Base-by-base conservation (phyloP, 1,140 invertebrate species). In the Zaprionus inermis region DNA sequence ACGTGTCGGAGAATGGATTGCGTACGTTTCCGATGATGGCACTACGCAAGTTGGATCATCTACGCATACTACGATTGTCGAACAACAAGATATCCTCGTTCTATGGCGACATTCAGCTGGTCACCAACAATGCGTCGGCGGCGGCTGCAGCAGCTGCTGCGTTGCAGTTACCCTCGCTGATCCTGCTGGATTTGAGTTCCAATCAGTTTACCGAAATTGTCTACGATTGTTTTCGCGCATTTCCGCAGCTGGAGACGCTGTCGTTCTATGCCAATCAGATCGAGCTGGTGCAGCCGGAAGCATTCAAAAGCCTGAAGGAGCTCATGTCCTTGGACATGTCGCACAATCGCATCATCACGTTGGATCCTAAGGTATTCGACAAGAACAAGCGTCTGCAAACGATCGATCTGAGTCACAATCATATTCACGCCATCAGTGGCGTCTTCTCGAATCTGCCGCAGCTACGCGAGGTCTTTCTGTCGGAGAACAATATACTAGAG, bases 401-500 rank as follows among this genome's bases (percentile, higher is more conserved):
- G 0, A 95, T 98, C 75, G 97, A 98, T 91, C 92, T 98, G 34
- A 97, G 96, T 83, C 95, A 97, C 88, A 98, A 98, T 93, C 97
- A 98, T 85, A 94, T 98, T 14, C 97, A 98, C 91, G 95, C 96
- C 65, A 96, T 98, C 2, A 94, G 94, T 32, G 96, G 96, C 0
- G 94, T 97, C 1, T 98, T 98, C 91, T 94, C 95, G 14, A 95
- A 95, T 81, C 92, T 98, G 54, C 95, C 95, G 0, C 95, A 97
- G 65, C 92, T 98, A 3, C 94, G 95, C 38, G 96, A 97, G 85
- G 93, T 98, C 20, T 97, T 97, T 91, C 93, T 98, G n/a, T 96
- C 96, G 1, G 96, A 98, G 91, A 98, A 98, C 89, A 98, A 98
- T 91, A 96, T 98, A 54, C 92, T 97, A 1, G 96, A 97, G 92